Evolutionary conservation across 2,113 vertebrate species (phyloP).

Genomic region (Festucalex cinctus): DNA sequence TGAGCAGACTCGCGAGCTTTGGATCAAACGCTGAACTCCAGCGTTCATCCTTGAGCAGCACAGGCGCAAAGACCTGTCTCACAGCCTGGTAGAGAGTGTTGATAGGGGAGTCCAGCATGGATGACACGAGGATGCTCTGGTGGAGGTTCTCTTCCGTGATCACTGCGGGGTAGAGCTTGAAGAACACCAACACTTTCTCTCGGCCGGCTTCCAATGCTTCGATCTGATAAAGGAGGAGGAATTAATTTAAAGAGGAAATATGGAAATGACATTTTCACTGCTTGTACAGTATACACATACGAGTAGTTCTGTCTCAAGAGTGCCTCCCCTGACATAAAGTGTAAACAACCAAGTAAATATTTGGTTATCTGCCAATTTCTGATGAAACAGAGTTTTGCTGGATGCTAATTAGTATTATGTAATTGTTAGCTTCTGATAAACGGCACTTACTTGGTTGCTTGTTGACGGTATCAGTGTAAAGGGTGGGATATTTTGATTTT

Average conservation of each 20-base stretch:
- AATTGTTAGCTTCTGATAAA: too few species aligned
- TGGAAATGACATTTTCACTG: neutral
- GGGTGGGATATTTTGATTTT: too few species aligned
- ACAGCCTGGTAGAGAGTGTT: slow-evolving; percentile 92
- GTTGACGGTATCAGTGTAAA: too few species aligned
- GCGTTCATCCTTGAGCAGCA: slow-evolving; percentile 89
- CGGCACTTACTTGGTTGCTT: too few species aligned
- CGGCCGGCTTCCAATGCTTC: slow-evolving; percentile 71
- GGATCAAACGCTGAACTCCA: slow-evolving; percentile 90
- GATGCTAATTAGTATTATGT: too few species aligned
- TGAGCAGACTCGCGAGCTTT: slow-evolving; percentile 87
- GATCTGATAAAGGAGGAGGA: slow-evolving; percentile 70
- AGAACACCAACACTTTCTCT: slow-evolving; percentile 88
- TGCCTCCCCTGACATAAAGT: too few species aligned
- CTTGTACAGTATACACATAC: too few species aligned
- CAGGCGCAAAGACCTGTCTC: slow-evolving; percentile 86
- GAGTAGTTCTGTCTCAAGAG: too few species aligned
- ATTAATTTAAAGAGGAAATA: neutral
- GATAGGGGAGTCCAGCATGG: slow-evolving; percentile 93
- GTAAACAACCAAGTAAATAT: too few species aligned
- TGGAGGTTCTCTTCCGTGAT: slow-evolving; percentile 93
- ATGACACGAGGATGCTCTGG: slow-evolving; percentile 87
- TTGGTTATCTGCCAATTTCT: too few species aligned
- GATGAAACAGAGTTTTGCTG: too few species aligned
- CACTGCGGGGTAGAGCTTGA: slow-evolving; percentile 87